Conservation (phyloP, 2,888 invertebrate species). For the Luperina testacea region DNA sequence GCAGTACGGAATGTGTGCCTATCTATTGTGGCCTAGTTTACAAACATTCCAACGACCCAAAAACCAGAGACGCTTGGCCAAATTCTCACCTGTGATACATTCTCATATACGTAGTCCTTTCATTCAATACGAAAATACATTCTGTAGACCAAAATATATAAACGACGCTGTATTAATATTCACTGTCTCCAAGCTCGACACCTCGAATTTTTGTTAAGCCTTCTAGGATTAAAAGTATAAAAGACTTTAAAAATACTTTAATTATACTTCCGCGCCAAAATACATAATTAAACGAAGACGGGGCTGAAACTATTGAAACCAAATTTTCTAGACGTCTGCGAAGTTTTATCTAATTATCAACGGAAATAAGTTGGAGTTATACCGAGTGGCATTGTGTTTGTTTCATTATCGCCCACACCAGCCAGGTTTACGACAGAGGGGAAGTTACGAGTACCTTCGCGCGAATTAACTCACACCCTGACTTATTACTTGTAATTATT, state of each 20-base stretch:
- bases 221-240: slow-evolving; percentile 30
- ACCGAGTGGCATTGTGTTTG: slow-evolving; percentile 44
- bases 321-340: slow-evolving; percentile 67
- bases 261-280: slow-evolving; percentile 19
- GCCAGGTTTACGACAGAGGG: slow-evolving; percentile 9
- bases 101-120: slow-evolving; percentile 13
- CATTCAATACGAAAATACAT: slow-evolving; percentile 24
- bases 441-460: slow-evolving; percentile 3
- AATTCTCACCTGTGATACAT: slow-evolving; percentile 27
- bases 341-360: slow-evolving; percentile 63
- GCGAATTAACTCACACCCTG: background rate
- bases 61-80: slow-evolving; percentile 33
- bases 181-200: slow-evolving; percentile 16
- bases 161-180: slow-evolving; percentile 7
- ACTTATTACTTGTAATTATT: too few species aligned
- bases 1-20: slow-evolving; percentile 16
- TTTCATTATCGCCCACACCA: slow-evolving; percentile 41
- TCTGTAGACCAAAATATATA: slow-evolving; percentile 6
- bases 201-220: slow-evolving; percentile 25
- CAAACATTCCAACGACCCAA: slow-evolving; percentile 26
- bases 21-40: slow-evolving; percentile 30
- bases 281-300: slow-evolving; percentile 51
- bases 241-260: slow-evolving; percentile 18
- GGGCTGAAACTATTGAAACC: slow-evolving; percentile 37
- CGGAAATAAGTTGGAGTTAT: slow-evolving; percentile 50